Percentiles rank a stretch among this genome's conserved stretches.
Conservation (phyloP, 2,797 vertebrate genomes). For the Acanthornis magna region DNA sequence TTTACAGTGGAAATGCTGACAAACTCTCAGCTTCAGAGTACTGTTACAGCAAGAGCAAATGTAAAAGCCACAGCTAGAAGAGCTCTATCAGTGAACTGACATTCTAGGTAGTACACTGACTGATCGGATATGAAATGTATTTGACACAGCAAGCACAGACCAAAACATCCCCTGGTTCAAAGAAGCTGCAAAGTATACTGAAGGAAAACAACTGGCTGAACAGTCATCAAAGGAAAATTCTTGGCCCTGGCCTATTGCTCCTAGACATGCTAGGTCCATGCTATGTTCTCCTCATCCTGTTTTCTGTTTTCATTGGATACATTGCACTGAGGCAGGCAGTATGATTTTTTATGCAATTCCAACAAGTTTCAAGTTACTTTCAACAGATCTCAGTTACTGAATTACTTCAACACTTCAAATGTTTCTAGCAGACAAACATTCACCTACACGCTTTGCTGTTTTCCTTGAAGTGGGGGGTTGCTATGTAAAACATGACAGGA, state of each 20-base stretch:
- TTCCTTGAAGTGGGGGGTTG: not conserved
- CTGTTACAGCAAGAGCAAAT: not conserved
- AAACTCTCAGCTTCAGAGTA: not conserved
- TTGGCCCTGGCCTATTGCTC: slow-evolving; percentile 21
- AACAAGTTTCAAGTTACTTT: slow-evolving; percentile 52
- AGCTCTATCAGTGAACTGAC: not conserved
- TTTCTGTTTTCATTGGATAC: slow-evolving; percentile 66
- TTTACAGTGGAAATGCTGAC: not conserved
- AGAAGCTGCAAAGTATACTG: slow-evolving; percentile 28
- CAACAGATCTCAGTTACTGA: slow-evolving; percentile 30
- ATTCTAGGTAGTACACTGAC: not conserved
- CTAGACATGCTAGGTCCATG: slow-evolving; percentile 29
- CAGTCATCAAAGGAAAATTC: slow-evolving; percentile 51
- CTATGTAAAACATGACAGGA: not conserved
- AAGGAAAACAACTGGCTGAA: slow-evolving; percentile 55
- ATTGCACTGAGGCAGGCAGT: not conserved
- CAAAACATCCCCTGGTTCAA: slow-evolving; percentile 33
- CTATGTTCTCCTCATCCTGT: slow-evolving; percentile 42
- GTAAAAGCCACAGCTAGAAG: not conserved
- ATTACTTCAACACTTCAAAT: slow-evolving; percentile 17
- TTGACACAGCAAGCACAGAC: slow-evolving; percentile 9
- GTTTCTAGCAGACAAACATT: not conserved
- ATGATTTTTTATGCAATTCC: slow-evolving; percentile 5
- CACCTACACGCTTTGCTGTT: not conserved
- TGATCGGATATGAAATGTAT: not conserved